Conservation (phyloP, 92 coral and sea anemone genomes). For the Palythoa grandiflora region DNA sequence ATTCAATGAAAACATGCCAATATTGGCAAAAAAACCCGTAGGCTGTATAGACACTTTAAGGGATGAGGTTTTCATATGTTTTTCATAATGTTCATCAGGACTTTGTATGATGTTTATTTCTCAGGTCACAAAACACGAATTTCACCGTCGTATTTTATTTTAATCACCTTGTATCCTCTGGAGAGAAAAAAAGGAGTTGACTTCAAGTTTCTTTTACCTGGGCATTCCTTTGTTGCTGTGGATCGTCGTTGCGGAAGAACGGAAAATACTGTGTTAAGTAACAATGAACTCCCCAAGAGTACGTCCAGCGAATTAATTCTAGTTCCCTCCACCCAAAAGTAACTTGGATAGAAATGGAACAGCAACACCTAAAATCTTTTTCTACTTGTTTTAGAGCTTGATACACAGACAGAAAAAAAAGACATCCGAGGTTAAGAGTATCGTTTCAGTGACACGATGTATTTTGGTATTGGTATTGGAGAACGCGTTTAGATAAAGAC, state of each 20-base stretch:
- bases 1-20: neutral
- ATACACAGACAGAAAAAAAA: conserved; percentile 30
- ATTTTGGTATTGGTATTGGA: conserved; percentile 5
- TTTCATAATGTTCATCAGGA: neutral
- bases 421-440: conserved; percentile 8
- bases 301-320: conserved; percentile 20
- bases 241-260: conserved; percentile 34
- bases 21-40: neutral
- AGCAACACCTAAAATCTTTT: neutral
- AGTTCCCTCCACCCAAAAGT: conserved; percentile 12
- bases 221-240: conserved; percentile 32
- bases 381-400: neutral
- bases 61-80: neutral
- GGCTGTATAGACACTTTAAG: neutral
- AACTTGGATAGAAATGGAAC: conserved; percentile 34
- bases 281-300: conserved; percentile 20
- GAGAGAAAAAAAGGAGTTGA: conserved; percentile 13
- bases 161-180: conserved; percentile 21
- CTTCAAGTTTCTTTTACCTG: conserved; percentile 16
- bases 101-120: neutral
- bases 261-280: conserved; percentile 11
- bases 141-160: conserved; percentile 17
- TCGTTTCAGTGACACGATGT: conserved; percentile 32
- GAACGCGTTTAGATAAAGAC: conserved; percentile 8
- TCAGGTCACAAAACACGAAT: conserved; percentile 27